phyloP scores from a whole-genome alignment of 1,140 invertebrate species.

The Drosophila carrolli region DNA sequence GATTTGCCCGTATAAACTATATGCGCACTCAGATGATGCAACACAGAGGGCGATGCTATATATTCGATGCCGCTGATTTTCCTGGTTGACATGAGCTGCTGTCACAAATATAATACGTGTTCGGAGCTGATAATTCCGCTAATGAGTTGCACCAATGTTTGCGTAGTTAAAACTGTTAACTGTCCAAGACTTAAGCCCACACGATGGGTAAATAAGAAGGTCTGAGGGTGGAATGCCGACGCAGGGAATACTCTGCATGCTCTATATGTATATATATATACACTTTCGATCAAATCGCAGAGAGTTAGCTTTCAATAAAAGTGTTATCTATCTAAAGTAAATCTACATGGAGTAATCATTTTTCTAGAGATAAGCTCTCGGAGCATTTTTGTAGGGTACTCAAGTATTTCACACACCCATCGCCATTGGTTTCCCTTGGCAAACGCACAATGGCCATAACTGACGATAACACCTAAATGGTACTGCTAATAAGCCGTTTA shows the following conservation, averaged over 20 bases:
- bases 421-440: constrained; percentile 9
- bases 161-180: constrained; percentile 67
- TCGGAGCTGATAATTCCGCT: constrained; percentile 64
- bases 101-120: constrained; percentile 31
- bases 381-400: constrained; percentile 16
- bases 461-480: constrained; percentile 69
- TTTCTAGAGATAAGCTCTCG: background rate
- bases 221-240: background rate
- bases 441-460: constrained; percentile 16
- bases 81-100: constrained; percentile 60
- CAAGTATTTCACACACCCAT: background rate
- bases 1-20: background rate
- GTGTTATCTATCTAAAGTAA: too few relatives aligned
- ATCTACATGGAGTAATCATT: background rate
- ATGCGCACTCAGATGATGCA: background rate
- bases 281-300: too few relatives aligned
- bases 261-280: too few relatives aligned
- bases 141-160: constrained; percentile 68
- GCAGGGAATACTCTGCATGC: constrained; percentile 3
- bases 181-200: constrained; percentile 36
- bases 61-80: constrained; percentile 38
- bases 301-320: too few relatives aligned
- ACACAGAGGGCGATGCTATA: constrained; percentile 14
- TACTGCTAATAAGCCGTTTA: constrained; percentile 79
- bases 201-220: constrained; percentile 29